Evolutionary conservation across 2,888 invertebrate genomes (phyloP).

Genomic region (Morinoia aosen): DNA sequence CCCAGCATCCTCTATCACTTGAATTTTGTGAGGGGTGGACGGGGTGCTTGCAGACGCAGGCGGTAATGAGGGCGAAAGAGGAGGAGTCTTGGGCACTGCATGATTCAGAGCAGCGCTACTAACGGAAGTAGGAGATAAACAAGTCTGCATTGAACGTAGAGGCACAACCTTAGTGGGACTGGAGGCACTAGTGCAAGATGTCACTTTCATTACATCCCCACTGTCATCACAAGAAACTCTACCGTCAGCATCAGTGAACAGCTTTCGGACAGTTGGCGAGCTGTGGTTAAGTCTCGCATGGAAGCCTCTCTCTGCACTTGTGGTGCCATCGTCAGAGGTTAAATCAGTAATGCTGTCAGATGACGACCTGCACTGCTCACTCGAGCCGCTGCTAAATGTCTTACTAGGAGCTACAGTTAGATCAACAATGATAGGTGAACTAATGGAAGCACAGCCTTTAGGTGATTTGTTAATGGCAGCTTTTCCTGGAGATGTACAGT

Average conservation of each 20-base stretch:
- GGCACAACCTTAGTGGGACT: background rate
- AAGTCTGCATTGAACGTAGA: background rate
- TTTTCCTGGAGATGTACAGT: slow-evolving; percentile 1
- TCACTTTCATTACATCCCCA: background rate
- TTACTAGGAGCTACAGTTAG: slow-evolving; percentile 29
- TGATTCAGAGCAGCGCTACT: background rate
- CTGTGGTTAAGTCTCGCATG: slow-evolving; percentile 38
- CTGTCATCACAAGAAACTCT: background rate
- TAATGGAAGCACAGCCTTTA: slow-evolving; percentile 9
- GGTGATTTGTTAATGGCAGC: background rate
- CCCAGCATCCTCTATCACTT: background rate
- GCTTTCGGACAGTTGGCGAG: slow-evolving; percentile 39
- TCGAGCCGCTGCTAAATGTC: background rate
- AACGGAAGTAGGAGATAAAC: background rate
- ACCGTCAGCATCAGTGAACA: background rate
- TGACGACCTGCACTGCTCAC: background rate
- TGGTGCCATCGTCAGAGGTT: background rate
- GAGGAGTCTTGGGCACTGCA: slow-evolving; percentile 34
- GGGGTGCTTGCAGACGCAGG: slow-evolving; percentile 29
- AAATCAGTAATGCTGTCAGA: background rate
- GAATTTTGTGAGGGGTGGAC: slow-evolving; percentile 50
- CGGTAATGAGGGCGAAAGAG: background rate
- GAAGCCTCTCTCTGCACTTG: background rate
- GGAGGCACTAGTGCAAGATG: background rate
- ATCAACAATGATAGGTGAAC: slow-evolving; percentile 29